Evolutionary conservation across 2,888 invertebrate genomes (phyloP).

Genomic region (Desoria tigrina): DNA sequence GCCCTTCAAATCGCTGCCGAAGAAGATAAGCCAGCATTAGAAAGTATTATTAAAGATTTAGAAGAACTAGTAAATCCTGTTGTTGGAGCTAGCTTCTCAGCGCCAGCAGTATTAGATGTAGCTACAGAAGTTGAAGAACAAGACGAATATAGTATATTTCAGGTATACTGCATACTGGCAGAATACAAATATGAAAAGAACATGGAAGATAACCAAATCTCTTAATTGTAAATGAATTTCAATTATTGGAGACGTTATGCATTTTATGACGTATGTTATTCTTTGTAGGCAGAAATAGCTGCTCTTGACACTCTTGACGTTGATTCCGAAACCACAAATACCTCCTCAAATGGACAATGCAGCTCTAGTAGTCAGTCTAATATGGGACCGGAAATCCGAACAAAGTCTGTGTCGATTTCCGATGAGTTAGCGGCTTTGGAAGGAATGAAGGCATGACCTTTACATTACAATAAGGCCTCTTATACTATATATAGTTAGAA

Average conservation of each 20-base stretch:
- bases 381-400: neutral
- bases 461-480: neutral
- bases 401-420: conserved; percentile 2
- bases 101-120: neutral
- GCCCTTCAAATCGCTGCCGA: conserved; percentile 38
- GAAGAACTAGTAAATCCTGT: conserved; percentile 31
- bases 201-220: too few relatives aligned
- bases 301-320: conserved; percentile 15
- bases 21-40: conserved; percentile 42
- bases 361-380: neutral
- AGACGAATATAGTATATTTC: conserved; percentile 36
- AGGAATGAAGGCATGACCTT: conserved; percentile 66
- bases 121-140: neutral
- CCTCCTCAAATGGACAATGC: neutral
- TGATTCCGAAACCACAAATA: neutral
- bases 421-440: conserved; percentile 69
- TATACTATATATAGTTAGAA: neutral
- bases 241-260: neutral
- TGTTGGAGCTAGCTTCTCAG: neutral
- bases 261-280: neutral
- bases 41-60: conserved; percentile 43
- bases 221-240: conserved; percentile 6
- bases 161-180: conserved; percentile 25
- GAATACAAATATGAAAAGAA: too few relatives aligned
- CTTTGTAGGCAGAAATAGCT: conserved; percentile 39